phyloP scores from a whole-genome alignment of 1,140 invertebrate species.

The Camponotus vicinus region DNA sequence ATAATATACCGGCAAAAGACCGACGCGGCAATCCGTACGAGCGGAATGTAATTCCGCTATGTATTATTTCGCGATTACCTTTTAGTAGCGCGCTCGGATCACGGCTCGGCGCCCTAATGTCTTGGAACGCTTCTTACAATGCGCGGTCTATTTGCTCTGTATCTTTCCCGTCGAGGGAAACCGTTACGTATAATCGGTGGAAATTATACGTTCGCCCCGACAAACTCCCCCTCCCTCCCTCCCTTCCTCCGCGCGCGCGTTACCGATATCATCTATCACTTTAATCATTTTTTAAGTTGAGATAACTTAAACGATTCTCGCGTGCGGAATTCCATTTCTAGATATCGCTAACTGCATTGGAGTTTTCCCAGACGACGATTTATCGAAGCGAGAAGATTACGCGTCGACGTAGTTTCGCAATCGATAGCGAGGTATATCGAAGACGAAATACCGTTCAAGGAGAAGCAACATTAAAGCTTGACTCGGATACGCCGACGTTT shows the following conservation, averaged over 20 bases:
- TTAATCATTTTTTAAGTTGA: neutral
- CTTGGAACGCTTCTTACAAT: constrained; percentile 44
- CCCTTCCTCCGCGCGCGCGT: neutral
- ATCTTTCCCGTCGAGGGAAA: constrained; percentile 32
- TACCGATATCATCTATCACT: neutral
- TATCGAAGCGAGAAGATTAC: neutral
- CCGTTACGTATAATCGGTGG: constrained; percentile 34
- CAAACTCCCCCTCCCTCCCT: neutral
- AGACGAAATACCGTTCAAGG: constrained; percentile 32
- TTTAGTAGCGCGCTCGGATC: constrained; percentile 50
- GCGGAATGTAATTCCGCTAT: constrained; percentile 56
- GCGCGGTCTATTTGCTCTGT: constrained; percentile 49
- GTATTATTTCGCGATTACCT: constrained; percentile 59
- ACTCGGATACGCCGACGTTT: neutral
- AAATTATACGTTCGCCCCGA: constrained; percentile 42
- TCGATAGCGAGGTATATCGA: neutral
- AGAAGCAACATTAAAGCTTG: constrained; percentile 12
- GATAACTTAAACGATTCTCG: neutral
- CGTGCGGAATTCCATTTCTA: neutral
- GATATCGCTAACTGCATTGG: neutral
- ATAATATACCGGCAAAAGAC: constrained; percentile 48
- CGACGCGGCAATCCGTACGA: neutral
- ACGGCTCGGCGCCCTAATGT: constrained; percentile 41
- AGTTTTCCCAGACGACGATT: neutral
- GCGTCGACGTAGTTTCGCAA: neutral